A percentile compares a stretch with the other conserved stretches of the same genome.
phyloP scores from a whole-genome alignment of 2,888 invertebrate species.

The Lamellibrachia satsuma region DNA sequence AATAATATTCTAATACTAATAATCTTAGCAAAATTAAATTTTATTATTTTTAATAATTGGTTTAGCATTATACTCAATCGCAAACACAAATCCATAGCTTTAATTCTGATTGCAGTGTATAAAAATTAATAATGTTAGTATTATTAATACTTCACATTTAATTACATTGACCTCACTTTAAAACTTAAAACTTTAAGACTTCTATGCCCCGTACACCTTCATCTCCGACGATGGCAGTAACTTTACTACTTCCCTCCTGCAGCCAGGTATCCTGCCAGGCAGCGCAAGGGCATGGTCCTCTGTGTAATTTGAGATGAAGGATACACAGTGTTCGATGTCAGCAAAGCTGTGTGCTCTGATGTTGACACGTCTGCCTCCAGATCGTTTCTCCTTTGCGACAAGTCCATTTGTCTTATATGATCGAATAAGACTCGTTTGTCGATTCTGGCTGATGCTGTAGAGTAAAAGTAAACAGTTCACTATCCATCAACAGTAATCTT shows the following conservation, averaged over 20 bases:
- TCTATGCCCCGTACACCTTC: slow-evolving; percentile 17
- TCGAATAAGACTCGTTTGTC: background rate
- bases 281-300: slow-evolving; percentile 19
- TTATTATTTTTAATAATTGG: background rate
- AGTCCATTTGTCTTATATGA: background rate
- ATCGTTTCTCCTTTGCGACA: background rate
- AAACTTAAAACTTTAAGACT: background rate
- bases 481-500: background rate
- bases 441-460: background rate
- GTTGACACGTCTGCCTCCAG: background rate
- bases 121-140: background rate
- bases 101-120: background rate
- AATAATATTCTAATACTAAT: background rate
- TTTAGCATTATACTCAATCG: background rate
- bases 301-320: slow-evolving; percentile 21
- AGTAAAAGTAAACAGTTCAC: background rate
- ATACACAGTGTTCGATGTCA: background rate
- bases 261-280: slow-evolving; percentile 29
- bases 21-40: background rate
- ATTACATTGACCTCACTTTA: too few species aligned
- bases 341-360: background rate
- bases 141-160: too few species aligned
- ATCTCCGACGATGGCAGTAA: slow-evolving; percentile 22
- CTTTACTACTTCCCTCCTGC: slow-evolving; percentile 18
- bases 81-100: background rate